Base-by-base conservation (phyloP, 2,113 vertebrate genomes). In the Petromus typicus region DNA sequence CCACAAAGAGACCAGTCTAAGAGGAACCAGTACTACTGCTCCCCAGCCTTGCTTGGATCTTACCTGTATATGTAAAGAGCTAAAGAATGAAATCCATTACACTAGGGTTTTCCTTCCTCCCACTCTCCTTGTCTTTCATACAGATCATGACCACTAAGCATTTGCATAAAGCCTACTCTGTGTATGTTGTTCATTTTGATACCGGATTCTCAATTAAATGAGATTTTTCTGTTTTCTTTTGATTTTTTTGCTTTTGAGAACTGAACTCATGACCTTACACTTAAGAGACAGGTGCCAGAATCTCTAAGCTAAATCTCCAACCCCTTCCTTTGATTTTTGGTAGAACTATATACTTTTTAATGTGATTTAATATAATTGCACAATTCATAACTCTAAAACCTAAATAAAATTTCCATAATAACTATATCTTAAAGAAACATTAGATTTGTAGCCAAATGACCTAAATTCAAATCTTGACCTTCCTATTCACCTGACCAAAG, bases 261-360 rank as follows among this genome's bases (percentile, higher is more conserved):
- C 10, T 51, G 48, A 51, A 51, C 48, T 51, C 48, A 51, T 51
- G 48, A 51, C 48, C 48, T 51, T 51, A 7, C 48, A 51, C 48
- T 51, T 51, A 51, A 5, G 10, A 51, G 48, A 51, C 48, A 51
- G 48, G 48, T 51, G 48, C 48, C 48, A 51, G 48, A 51, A 51
- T 51, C 48, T 7, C 48, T 51, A 10, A 51, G 48, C 48, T 51
- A 51, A 51, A 51, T 51, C 48, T 10, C 48, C 10, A 51, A 10
- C 48, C 48, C 48, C 48, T 61, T n/a, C 48, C 57, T 93, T 89
- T 82, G 37, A 43, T 66, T 91, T 81, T 93, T 79, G 34, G 40
- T 56, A 57, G 59, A 64, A 51, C 34, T 59, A 63, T 23, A 56
- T 91, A n/a, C 78, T 90, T 27, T 82, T 87, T 69, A 43, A 63